These are phyloP conservation scores for Polyergus mexicanus DNA, from an alignment of 1,140 invertebrate species.

Conservation along the genomic window DNA sequence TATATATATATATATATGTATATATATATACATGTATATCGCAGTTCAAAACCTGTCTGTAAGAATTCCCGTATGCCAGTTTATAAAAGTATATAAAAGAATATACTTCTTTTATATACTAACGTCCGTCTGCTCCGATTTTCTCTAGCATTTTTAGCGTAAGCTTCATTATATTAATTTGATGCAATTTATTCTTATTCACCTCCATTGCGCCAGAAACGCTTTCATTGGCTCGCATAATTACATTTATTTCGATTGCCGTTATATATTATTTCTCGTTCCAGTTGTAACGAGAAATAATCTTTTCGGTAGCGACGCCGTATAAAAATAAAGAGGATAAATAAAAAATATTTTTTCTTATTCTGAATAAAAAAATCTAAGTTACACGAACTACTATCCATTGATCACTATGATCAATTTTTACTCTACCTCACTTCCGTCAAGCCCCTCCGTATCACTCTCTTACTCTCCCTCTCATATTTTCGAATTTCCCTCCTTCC, in stretches of 20 bases:
- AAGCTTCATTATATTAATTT: constrained; percentile 59
- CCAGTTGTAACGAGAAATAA: constrained; percentile 20
- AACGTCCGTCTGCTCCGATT: not conserved
- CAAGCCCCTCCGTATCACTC: not conserved
- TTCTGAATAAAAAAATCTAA: constrained; percentile 80
- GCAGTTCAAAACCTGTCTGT: constrained; percentile 60
- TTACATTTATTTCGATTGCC: not conserved
- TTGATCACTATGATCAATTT: not conserved
- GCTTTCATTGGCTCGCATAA: not conserved
- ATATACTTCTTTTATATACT: not conserved
- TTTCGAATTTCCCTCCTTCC: too few species aligned
- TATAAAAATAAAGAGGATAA: constrained; percentile 83
- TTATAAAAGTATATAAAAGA: constrained; percentile 25
- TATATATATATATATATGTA: constrained; percentile 75
- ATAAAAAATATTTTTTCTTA: constrained; percentile 81
- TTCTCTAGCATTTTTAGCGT: not conserved
- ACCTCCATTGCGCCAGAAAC: not conserved
- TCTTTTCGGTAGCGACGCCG: constrained; percentile 59
- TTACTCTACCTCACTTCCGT: constrained; percentile 24
- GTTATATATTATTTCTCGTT: constrained; percentile 32
- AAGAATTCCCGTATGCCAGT: constrained; percentile 33
- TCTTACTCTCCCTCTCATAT: not conserved
- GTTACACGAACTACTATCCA: constrained; percentile 71
- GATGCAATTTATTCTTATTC: constrained; percentile 20
- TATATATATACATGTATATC: constrained; percentile 68